Conservation (phyloP, 2,797 vertebrate species). For the Cyclopterus lumpus region DNA sequence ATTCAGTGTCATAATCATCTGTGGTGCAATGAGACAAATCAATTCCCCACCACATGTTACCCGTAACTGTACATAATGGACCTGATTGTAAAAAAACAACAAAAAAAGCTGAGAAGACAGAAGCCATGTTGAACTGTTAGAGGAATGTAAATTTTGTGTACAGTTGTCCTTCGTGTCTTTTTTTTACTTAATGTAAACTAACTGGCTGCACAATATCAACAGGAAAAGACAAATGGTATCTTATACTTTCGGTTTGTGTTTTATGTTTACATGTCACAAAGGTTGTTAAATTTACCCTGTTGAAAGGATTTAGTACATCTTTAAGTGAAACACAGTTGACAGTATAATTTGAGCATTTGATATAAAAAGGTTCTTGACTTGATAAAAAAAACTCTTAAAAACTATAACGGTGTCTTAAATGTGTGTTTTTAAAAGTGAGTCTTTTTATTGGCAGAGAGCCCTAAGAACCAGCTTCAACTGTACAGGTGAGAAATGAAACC, state of each 20-base stretch:
- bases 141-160: slow-evolving; percentile 83
- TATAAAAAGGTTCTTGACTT: slow-evolving; percentile 66
- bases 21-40: slow-evolving; percentile 57
- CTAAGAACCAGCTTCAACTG: background rate
- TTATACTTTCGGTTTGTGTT: slow-evolving; percentile 61
- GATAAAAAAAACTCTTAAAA: slow-evolving; percentile 49
- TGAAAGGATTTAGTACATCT: slow-evolving; percentile 66
- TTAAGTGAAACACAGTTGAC: slow-evolving; percentile 60
- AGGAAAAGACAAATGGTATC: slow-evolving; percentile 60
- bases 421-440: background rate
- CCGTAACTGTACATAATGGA: slow-evolving; percentile 73
- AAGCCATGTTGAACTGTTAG: slow-evolving; percentile 84
- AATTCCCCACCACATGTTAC: slow-evolving; percentile 32
- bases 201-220: slow-evolving; percentile 66
- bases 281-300: slow-evolving; percentile 49
- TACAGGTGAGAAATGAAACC: background rate
- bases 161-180: slow-evolving; percentile 63
- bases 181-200: slow-evolving; percentile 74
- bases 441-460: background rate
- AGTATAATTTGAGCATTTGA: slow-evolving; percentile 67
- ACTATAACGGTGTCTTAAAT: background rate
- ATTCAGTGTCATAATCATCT: slow-evolving; percentile 17
- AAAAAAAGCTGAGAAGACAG: slow-evolving; percentile 52
- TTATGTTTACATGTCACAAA: slow-evolving; percentile 72
- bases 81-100: slow-evolving; percentile 60